phyloP scores from a whole-genome alignment of 2,113 vertebrate genomes.

The Stigmatopora nigra region DNA sequence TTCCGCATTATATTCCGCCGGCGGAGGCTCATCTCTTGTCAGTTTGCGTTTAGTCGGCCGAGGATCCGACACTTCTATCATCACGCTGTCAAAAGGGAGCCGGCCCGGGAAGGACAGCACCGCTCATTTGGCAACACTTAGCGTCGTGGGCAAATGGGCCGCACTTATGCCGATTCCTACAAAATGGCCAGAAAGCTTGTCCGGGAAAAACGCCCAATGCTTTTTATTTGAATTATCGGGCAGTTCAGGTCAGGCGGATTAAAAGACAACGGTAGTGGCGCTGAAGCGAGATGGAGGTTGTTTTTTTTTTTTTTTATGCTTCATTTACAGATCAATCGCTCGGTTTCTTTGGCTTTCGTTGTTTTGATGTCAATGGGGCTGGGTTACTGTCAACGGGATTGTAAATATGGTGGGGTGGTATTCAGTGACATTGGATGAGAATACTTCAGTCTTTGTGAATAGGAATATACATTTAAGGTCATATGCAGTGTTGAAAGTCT shows the following conservation, averaged over 20 bases:
- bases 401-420: background rate
- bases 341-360: background rate
- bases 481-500: no score
- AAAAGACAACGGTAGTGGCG: conserved; percentile 34
- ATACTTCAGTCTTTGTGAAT: no score
- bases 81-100: conserved; percentile 96
- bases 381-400: background rate
- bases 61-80: conserved; percentile 99
- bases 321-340: conserved; percentile 5
- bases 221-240: conserved; percentile 85
- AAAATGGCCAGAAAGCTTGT: conserved; percentile 97
- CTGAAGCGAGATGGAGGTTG: conserved; percentile 4
- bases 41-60: conserved; percentile 99
- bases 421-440: no score
- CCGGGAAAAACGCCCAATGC: conserved; percentile 72
- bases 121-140: conserved; percentile 99
- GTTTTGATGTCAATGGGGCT: conserved; percentile 9
- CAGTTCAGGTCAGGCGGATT: conserved; percentile 77
- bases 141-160: conserved; percentile 96
- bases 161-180: conserved; percentile 85
- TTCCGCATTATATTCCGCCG: conserved; percentile 99
- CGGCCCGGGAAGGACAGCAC: conserved; percentile 85
- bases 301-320: conserved; percentile 5
- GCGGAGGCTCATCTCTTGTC: conserved; percentile 99
- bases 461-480: no score